Base-by-base conservation (phyloP, 1,140 invertebrate genomes). In the Papilio aristodemus region DNA sequence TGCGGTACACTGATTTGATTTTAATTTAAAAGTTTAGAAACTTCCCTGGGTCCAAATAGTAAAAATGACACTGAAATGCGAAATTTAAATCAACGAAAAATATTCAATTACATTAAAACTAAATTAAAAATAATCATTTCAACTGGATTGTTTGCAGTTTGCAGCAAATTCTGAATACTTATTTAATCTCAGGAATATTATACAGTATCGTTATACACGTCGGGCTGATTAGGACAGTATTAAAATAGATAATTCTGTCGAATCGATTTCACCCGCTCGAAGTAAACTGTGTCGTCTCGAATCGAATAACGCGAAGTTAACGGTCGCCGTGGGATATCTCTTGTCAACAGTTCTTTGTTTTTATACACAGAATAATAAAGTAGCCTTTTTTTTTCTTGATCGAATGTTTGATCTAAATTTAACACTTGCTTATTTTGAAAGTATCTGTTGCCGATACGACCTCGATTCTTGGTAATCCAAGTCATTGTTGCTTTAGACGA, bases 371-470 rank as follows among this genome's bases (percentile, higher is more conserved):
- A 59, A 14, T 59, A 27, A 1, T 36, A 6, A 13, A n/a, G 54
- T 59, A 59, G 57, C 22, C 25, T 27, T 25, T 8, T 27, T 3
- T 19, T 14, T 60, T 60, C 32, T 17, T 38, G 5, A 60, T 38
- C 9, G 13, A 36, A 37, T 60, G 36, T 36, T 60, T 38, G 36
- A 38, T 60, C 58, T 60, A 38, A 60, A 60, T 60, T 60, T 60
- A 32, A 60, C 58, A 60, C 36, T 60, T 36, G 36, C 58, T 37
- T 22, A 59, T 59, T 50, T 60, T 38, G 58, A 60, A 60, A 60
- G 58, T 37, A 60, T 36, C 14, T 43, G n/a, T 43, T 3, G 27
- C 27, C 27, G 27, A 19, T 17, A 3, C 57, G 58, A 38, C 32
- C 58, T 38, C 27, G 27, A 13, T 60, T 60, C 27, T 36, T 14